Conservation (phyloP, 2,113 vertebrate species). For the Muscicapa adusta region DNA sequence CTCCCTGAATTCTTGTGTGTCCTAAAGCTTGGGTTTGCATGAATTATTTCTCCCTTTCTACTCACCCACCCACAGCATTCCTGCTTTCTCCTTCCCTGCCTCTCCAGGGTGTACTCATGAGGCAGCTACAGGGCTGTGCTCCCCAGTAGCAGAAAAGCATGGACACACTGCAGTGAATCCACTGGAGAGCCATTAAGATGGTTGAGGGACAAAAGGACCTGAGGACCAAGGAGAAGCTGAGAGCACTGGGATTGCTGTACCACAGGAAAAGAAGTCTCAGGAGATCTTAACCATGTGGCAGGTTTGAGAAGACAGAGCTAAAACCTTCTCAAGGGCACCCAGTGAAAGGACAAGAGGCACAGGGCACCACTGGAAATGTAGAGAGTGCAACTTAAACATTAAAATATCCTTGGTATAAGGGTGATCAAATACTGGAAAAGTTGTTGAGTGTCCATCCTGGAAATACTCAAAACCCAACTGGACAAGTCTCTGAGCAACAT, state of each 20-base stretch:
- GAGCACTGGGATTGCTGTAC: neutral
- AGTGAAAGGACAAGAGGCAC: neutral
- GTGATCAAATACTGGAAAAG: neutral
- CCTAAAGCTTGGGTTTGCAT: neutral
- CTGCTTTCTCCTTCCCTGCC: neutral
- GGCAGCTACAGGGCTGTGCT: neutral
- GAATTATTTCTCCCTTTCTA: neutral
- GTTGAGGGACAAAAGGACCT: neutral
- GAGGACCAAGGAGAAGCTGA: neutral
- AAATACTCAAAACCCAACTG: neutral
- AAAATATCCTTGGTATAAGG: neutral
- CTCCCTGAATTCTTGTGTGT: neutral
- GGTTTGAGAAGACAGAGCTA: neutral
- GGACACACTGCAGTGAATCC: neutral
- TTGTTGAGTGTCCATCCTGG: neutral
- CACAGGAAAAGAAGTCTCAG: neutral
- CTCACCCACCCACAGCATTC: neutral
- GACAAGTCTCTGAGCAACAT: neutral
- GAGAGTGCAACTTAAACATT: neutral
- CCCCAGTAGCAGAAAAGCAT: neutral
- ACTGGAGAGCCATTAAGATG: neutral
- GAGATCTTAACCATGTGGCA: neutral
- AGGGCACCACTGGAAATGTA: neutral
- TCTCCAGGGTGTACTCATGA: neutral
- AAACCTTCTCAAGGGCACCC: neutral